A percentile compares a stretch with the other conserved stretches of the same genome.
phyloP scores from a whole-genome alignment of 2,113 vertebrate species.

The Otolemur garnettii region DNA sequence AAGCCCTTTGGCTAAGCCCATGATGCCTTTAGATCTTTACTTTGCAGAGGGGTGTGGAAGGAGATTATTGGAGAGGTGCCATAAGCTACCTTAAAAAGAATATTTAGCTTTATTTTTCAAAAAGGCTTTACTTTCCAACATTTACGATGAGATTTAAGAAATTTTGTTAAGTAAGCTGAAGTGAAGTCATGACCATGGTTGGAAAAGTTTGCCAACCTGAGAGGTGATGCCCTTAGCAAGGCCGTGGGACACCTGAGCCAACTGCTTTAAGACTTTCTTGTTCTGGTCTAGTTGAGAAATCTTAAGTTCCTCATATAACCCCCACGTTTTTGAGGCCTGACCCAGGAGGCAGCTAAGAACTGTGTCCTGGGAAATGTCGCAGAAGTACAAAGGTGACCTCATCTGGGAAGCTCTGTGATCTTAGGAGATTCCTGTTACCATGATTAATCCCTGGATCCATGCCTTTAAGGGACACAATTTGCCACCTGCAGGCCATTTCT shows the following conservation, averaged over 20 bases:
- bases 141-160: conserved; percentile 25
- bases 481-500: not conserved
- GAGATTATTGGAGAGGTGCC: not conserved
- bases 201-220: conserved; percentile 4
- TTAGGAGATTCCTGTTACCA: not conserved
- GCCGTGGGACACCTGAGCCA: not conserved
- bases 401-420: not conserved
- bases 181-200: conserved; percentile 52
- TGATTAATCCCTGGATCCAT: not conserved
- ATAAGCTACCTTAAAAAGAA: not conserved
- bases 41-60: not conserved
- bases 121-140: conserved; percentile 46
- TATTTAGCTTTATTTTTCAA: not conserved
- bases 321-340: not conserved
- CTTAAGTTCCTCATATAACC: not conserved
- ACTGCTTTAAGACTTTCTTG: not conserved
- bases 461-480: not conserved
- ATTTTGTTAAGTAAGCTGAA: conserved; percentile 14
- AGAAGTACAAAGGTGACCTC: not conserved
- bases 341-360: not conserved
- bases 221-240: not conserved
- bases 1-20: not conserved
- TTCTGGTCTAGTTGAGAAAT: not conserved
- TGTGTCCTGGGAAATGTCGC: not conserved
- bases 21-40: not conserved